Percentiles rank a stretch among this genome's conserved stretches.
Evolutionary conservation across 2,113 vertebrate genomes (phyloP).

Genomic region (Actenoides hombroni): DNA sequence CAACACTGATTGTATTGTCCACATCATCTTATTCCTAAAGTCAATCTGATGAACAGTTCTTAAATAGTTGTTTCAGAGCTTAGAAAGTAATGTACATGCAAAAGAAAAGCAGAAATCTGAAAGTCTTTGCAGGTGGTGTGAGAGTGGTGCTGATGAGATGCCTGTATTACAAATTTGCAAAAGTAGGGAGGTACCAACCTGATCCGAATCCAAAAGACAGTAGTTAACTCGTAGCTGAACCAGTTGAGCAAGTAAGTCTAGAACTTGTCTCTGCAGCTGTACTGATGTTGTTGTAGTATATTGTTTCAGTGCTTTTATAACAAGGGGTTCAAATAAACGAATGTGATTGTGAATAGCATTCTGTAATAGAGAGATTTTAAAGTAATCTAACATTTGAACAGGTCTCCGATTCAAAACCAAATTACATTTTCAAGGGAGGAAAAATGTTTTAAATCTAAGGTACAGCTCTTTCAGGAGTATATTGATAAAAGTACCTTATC

Average conservation of each 20-base stretch:
- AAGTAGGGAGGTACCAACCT: slow-evolving; percentile 72
- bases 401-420: neutral
- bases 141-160: neutral
- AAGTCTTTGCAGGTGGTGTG: neutral
- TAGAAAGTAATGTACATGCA: neutral
- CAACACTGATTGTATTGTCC: neutral
- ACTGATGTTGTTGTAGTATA: slow-evolving; percentile 97
- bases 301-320: slow-evolving; percentile 97
- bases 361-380: slow-evolving; percentile 73
- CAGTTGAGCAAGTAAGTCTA: slow-evolving; percentile 93
- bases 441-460: neutral
- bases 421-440: neutral
- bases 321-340: slow-evolving; percentile 94
- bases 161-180: neutral
- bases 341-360: slow-evolving; percentile 97
- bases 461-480: neutral
- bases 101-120: neutral
- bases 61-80: neutral
- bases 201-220: slow-evolving; percentile 95
- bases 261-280: slow-evolving; percentile 92
- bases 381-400: slow-evolving; percentile 31
- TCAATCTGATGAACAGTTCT: neutral
- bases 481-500: slow-evolving; percentile 84
- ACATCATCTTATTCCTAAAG: neutral
- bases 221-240: slow-evolving; percentile 97